Evolutionary conservation across 2,888 invertebrate genomes (phyloP).

Genomic region (Meiosimyza platycephala): DNA sequence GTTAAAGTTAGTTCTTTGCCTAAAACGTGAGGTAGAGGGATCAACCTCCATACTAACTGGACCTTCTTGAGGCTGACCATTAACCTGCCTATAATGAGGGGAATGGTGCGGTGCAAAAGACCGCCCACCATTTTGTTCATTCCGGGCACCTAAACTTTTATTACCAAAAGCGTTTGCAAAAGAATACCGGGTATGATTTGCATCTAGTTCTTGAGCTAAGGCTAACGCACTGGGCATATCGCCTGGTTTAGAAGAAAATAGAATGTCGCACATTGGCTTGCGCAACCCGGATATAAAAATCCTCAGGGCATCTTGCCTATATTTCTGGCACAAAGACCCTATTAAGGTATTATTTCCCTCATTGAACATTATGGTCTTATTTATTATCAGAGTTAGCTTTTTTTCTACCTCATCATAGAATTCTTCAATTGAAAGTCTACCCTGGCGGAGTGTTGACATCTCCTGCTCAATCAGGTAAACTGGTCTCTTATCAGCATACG

Average conservation of each 20-base stretch:
- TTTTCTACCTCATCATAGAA: constrained; percentile 1
- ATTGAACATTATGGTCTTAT: neutral
- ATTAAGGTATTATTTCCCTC: neutral
- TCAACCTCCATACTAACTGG: no score
- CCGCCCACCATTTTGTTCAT: neutral
- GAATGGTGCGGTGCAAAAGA: neutral
- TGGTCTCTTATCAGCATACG: neutral
- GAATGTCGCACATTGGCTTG: neutral
- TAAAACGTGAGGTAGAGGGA: neutral
- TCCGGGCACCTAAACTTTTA: neutral
- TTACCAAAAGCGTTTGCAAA: neutral
- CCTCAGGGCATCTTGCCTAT: neutral
- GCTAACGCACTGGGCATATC: constrained; percentile 6
- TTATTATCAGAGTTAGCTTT: neutral
- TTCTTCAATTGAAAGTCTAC: no score
- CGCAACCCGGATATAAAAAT: neutral
- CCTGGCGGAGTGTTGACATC: neutral
- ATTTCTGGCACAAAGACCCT: neutral
- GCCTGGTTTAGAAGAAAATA: neutral
- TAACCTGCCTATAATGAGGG: no score
- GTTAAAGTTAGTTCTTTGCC: neutral
- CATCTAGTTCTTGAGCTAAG: neutral
- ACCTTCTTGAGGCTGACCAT: neutral
- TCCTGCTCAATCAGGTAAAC: neutral
- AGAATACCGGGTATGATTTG: neutral